Base-by-base conservation (phyloP, 2,888 invertebrate species). In the Marronus borbonicus region DNA sequence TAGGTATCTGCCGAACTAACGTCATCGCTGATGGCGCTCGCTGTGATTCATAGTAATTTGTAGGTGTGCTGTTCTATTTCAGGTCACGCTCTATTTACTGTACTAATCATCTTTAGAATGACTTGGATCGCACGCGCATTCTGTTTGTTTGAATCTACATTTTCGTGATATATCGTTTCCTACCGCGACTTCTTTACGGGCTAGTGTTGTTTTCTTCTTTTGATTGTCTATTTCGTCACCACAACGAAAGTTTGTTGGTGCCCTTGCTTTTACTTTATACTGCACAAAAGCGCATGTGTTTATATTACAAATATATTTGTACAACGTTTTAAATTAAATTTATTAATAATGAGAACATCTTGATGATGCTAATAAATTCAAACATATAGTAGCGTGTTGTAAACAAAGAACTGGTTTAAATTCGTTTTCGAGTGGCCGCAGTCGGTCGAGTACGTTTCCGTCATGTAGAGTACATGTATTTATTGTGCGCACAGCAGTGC, bases 381-480 rank as follows among this genome's bases (percentile, higher is more conserved):
- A 52, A 52, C n/a, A 3, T 17, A 52, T 52, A n/a, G 44, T 44
- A 44, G 17, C 14, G 17, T 14, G 64, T 75, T 20, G 58, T 75
- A 75, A 75, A 75, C 74, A 74, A 74, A 74, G 74, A 64, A 75
- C 75, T 39, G 75, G 62, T 75, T 74, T 74, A 36, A 31, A 64
- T 75, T 62, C 64, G 49, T 75, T 75, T 75, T 75, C 62, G 20
- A 62, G 44, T 64, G 64, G 28, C 31, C 64, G n/a, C 28, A 17
- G 17, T 75, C 58, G 75, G 64, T 64, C 49, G 64, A 60, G 75
- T 60, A 50, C 60, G 68, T 69, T n/a, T 69, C 60, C 14, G 31
- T 64, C 4, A 17, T 39, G 44, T n/a, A 14, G 36, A 17, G 44
- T 31, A 52, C 52, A 17, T 31, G 31, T 39, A 36, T 1, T 36